Evolutionary conservation across 2,113 vertebrate genomes (phyloP).

Genomic region (Nymphicus hollandicus): DNA sequence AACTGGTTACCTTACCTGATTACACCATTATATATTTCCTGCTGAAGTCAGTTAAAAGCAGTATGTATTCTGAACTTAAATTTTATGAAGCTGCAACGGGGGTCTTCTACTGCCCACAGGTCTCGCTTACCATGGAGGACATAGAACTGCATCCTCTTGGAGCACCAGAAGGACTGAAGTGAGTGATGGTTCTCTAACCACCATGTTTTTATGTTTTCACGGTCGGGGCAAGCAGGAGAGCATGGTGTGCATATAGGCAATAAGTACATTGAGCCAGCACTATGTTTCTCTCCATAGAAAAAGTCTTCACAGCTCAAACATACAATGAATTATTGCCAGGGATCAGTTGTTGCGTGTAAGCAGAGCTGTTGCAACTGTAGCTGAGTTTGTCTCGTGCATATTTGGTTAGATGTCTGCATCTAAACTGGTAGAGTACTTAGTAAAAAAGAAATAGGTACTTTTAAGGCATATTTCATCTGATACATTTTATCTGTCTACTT

Average conservation of each 20-base stretch:
- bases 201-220: neutral
- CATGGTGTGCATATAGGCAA: neutral
- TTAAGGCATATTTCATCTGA: neutral
- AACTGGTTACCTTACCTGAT: neutral
- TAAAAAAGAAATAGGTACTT: neutral
- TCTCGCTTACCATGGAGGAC: neutral
- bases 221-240: neutral
- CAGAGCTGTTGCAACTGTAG: neutral
- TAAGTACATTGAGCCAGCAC: neutral
- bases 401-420: neutral
- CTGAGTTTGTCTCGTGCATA: neutral
- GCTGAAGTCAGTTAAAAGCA: neutral
- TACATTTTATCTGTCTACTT: slow-evolving; percentile 32
- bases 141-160: neutral
- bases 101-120: neutral
- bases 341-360: neutral
- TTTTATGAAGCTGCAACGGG: neutral
- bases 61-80: neutral
- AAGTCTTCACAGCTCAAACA: neutral
- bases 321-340: neutral
- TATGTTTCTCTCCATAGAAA: neutral
- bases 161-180: neutral
- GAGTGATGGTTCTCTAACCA: neutral
- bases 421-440: neutral
- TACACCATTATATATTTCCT: neutral